Conservation (phyloP, 2,113 vertebrate species). For the Pomatorhinus ruficollis region DNA sequence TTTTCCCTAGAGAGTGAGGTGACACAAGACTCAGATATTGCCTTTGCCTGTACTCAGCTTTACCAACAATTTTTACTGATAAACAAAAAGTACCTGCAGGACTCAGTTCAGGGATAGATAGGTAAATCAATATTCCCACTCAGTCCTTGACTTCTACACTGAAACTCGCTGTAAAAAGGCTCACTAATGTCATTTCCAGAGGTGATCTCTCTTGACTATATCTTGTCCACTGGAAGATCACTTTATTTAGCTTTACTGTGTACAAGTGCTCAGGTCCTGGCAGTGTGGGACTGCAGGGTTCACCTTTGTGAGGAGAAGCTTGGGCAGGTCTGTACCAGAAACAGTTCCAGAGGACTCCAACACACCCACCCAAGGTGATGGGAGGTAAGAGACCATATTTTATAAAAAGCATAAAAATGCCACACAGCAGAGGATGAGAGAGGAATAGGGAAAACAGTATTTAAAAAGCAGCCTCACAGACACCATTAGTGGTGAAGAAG, state of each 20-base stretch:
- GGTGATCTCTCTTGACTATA: neutral
- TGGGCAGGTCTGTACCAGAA: accelerated
- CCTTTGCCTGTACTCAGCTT: neutral
- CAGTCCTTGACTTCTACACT: neutral
- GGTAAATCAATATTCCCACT: neutral
- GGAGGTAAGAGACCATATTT: neutral
- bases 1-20: neutral
- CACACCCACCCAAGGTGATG: accelerated
- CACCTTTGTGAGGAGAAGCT: accelerated
- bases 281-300: accelerated
- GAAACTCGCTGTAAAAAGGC: neutral
- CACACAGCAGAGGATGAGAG: neutral
- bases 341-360: accelerated
- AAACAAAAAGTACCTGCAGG: neutral
- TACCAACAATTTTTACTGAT: neutral
- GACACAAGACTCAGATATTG: neutral
- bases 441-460: neutral
- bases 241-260: neutral
- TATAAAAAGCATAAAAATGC: neutral
- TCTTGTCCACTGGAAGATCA: neutral
- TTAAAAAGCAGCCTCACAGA: neutral
- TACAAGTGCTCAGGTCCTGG: too few species aligned
- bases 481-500: neutral
- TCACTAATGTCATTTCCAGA: neutral
- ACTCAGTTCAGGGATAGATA: neutral